Evolutionary conservation across 2,797 vertebrate species (phyloP).

Genomic region (Hippopotamyrus pictus): DNA sequence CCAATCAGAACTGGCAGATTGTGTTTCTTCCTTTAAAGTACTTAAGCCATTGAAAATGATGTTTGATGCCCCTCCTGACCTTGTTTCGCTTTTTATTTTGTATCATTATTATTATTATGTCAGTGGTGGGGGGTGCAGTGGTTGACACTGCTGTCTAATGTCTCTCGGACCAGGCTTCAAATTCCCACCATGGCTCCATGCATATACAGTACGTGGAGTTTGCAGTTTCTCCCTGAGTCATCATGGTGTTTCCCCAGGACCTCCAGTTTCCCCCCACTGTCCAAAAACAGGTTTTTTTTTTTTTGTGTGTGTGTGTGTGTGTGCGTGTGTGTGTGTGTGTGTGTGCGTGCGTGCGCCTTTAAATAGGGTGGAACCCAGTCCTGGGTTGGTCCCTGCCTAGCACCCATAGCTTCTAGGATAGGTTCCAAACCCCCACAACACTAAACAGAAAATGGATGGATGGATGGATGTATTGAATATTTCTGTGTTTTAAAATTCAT

Average conservation of each 20-base stretch:
- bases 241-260: not conserved
- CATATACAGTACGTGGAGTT: not conserved
- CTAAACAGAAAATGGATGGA: not conserved
- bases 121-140: not conserved
- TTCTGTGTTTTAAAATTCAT: not conserved
- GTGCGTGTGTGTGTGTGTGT: not conserved
- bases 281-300: not conserved
- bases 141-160: not conserved
- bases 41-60: not conserved
- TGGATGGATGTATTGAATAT: not conserved
- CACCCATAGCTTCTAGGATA: not conserved
- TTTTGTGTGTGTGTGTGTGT: no score
- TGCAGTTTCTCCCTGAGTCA: not conserved
- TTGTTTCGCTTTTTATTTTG: not conserved
- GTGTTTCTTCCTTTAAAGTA: constrained; percentile 6
- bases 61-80: not conserved
- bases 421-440: not conserved
- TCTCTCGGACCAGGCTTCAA: not conserved
- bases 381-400: not conserved
- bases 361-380: not conserved
- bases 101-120: not conserved
- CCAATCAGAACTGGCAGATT: not conserved
- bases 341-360: not conserved
- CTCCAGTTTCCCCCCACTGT: not conserved
- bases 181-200: not conserved